Evolutionary conservation across 2,888 invertebrate species (phyloP).

Genomic region (Pseudeuparius sepicola): DNA sequence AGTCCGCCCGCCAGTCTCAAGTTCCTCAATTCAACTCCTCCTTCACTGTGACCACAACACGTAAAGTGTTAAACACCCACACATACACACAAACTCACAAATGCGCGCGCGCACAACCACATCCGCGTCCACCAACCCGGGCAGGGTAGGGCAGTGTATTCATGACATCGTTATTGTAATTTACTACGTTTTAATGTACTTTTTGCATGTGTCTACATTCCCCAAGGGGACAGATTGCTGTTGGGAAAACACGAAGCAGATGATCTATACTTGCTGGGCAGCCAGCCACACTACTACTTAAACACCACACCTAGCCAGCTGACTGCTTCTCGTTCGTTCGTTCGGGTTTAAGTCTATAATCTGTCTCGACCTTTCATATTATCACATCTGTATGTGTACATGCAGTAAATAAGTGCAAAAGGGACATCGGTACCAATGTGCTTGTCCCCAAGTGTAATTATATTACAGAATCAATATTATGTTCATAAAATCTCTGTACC

Average conservation of each 20-base stretch:
- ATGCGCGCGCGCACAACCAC: no score
- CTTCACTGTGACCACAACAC: conserved; percentile 22
- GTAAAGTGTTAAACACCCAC: no score
- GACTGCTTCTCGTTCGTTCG: conserved; percentile 31
- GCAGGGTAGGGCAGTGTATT: conserved; percentile 35
- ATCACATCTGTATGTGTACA: no score
- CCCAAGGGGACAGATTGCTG: conserved; percentile 32
- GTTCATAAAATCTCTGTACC: conserved; percentile 29
- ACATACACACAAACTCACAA: no score
- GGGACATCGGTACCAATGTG: no score
- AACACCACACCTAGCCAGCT: conserved; percentile 27
- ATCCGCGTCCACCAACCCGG: conserved; percentile 36
- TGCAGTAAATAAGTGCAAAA: no score
- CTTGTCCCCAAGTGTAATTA: no score
- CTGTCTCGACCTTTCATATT: conserved; percentile 32
- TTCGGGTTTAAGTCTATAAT: conserved; percentile 28
- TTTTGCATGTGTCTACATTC: conserved; percentile 36
- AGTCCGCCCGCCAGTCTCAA: conserved; percentile 22
- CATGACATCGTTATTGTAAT: conserved; percentile 27
- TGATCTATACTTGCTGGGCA: no score
- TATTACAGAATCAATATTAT: no score
- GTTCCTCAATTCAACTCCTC: conserved; percentile 27
- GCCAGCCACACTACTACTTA: conserved; percentile 18
- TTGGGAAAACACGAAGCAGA: no score
- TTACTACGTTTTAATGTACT: conserved; percentile 16